Evolutionary conservation across 2,113 vertebrate species (phyloP).

Genomic region (Sorex araneus): DNA sequence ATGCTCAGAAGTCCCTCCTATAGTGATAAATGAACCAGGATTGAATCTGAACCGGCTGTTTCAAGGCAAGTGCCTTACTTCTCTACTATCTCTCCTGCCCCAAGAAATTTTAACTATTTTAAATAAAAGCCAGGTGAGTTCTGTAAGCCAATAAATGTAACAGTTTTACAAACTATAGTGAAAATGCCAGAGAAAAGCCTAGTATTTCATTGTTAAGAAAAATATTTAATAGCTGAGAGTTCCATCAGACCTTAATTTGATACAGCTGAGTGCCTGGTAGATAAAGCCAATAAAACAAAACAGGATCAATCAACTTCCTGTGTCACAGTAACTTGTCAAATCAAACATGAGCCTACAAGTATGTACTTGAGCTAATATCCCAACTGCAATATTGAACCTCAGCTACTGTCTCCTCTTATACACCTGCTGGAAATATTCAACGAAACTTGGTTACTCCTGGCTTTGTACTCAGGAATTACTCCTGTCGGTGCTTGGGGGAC

Average conservation of each 20-base stretch:
- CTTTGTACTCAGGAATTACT: too few species aligned
- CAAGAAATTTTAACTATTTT: neutral
- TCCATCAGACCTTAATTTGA: neutral
- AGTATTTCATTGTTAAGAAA: too few species aligned
- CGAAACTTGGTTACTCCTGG: too few species aligned
- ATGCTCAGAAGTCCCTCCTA: too few species aligned
- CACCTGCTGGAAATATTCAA: too few species aligned
- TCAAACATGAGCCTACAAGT: neutral
- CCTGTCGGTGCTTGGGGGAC: too few species aligned
- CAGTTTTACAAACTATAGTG: conserved; percentile 12
- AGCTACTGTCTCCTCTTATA: neutral
- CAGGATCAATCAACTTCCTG: neutral
- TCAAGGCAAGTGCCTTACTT: too few species aligned
- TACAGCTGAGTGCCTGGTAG: neutral
- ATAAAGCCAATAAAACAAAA: neutral
- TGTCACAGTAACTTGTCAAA: neutral
- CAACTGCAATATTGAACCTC: neutral
- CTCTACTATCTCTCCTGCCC: too few species aligned
- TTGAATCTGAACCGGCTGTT: too few species aligned
- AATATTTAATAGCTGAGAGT: neutral
- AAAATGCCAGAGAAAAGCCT: neutral
- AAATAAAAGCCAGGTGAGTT: neutral
- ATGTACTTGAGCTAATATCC: neutral
- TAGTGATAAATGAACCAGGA: too few species aligned
- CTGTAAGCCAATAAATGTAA: neutral